Percentiles rank a stretch among this genome's conserved stretches.
These are phyloP conservation scores for Calvadosia cruxmelitensis DNA, from an alignment of 30 jellyfish, hydroid and myxozoan species.

Conservation along the genomic window DNA sequence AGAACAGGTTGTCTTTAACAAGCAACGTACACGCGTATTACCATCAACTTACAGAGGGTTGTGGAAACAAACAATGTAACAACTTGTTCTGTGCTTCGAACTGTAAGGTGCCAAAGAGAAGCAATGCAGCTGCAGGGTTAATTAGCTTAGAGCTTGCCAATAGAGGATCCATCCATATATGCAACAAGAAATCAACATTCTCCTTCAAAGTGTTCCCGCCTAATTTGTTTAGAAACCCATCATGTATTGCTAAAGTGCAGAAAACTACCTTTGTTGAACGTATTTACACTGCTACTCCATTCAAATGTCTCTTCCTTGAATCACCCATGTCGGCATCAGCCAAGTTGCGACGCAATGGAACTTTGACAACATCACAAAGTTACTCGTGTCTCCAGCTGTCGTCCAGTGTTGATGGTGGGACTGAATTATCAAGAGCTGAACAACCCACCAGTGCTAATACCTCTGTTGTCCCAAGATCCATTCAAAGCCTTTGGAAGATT, in stretches of 20 bases:
- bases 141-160: slow-evolving; percentile 62
- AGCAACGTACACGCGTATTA: slow-evolving; percentile 76
- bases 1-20: slow-evolving; percentile 47
- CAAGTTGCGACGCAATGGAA: not conserved
- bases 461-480: not conserved
- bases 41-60: slow-evolving; percentile 78
- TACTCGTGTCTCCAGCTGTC: not conserved
- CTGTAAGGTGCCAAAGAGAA: not conserved
- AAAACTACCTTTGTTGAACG: not conserved
- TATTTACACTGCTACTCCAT: not conserved
- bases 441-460: not conserved
- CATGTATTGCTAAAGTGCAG: not conserved
- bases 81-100: slow-evolving; percentile 60
- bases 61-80: slow-evolving; percentile 32
- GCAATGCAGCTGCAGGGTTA: slow-evolving; percentile 27
- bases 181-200: slow-evolving; percentile 6
- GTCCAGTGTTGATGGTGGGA: not conserved
- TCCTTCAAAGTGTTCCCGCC: slow-evolving; percentile 24
- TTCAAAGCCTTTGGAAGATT: not conserved
- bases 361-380: not conserved
- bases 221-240: not conserved
- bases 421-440: not conserved
- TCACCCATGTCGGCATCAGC: not conserved
- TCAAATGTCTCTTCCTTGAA: not conserved
- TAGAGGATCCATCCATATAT: slow-evolving; percentile 28